Evolutionary conservation across 2,888 invertebrate genomes (phyloP).

Genomic region (Standfussiana lucernea): DNA sequence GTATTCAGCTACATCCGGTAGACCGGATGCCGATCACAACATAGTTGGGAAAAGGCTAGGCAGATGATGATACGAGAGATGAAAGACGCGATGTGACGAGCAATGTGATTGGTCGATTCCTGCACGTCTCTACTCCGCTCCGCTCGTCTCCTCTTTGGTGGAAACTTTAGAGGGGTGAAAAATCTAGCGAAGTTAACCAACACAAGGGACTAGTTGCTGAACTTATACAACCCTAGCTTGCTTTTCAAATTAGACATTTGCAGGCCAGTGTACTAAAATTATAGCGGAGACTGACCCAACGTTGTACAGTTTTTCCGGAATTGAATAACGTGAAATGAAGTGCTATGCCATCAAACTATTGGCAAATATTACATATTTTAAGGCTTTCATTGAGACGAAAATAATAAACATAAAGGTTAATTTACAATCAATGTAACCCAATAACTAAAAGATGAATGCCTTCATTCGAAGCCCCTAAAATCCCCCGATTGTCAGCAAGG

Average conservation of each 20-base stretch:
- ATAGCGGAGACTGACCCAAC: background rate
- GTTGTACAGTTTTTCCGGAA: background rate
- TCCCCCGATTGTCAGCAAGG: background rate
- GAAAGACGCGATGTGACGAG: background rate
- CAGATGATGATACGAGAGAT: background rate
- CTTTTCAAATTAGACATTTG: background rate
- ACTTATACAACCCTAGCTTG: background rate
- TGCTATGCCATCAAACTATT: constrained; percentile 33
- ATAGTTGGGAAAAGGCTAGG: background rate
- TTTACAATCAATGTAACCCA: background rate
- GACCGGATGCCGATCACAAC: background rate
- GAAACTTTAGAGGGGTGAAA: background rate
- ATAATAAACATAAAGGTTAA: background rate
- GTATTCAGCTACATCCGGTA: background rate
- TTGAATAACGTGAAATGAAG: background rate
- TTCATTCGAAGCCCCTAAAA: background rate
- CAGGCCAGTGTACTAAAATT: background rate
- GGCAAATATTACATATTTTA: background rate
- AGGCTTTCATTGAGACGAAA: background rate
- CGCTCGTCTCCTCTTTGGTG: background rate
- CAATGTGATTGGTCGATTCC: background rate
- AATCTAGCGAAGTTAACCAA: background rate
- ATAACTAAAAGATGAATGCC: constrained; percentile 1
- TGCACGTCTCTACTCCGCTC: background rate
- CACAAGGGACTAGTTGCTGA: background rate